Evolutionary conservation across 2,797 vertebrate species (phyloP), one percentile per base, ranked within the genome.

Genomic region (Mastacembelus armatus): DNA sequence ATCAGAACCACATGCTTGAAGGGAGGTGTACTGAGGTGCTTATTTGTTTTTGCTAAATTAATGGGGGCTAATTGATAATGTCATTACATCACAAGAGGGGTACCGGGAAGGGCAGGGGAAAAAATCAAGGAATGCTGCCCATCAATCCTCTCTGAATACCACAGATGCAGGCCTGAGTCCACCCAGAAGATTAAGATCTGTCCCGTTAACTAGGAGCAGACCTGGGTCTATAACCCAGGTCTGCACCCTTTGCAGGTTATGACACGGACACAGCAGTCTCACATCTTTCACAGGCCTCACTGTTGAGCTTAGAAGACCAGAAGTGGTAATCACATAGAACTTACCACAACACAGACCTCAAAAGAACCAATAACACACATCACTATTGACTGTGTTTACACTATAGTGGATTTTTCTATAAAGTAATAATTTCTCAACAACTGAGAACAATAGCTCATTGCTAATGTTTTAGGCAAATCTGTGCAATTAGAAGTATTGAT

Each of bases 11-110:
- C 87, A 92, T 95, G 94, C 88, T 85, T 27, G 63, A 81, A 81
- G 81, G 83, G 88, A 86, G 90, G 84, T 71, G 71, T 59, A 73
- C 87, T 55, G 77, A 82, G 81, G 82, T 81, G 92, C 87, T 93
- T 95, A 92, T 94, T 95, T 94, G 92, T 93, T 94, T 94, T 92
- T 91, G 85, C 83, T 87, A 94, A 94, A 95, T 95, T 93, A 95
- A 94, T 94, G 93, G 90, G 75, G 85, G 86, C 93, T 94, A 94
- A 94, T 94, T 95, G 92, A 92, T 93, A 92, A 93, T 92, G 91
- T 91, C 92, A 92, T 93, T 91, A 94, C 92, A 90, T 92, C 91
- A 92, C 30, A 67, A 78, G 78, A 81, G 89, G 83, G 83, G 83
- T 77, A 83, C 26, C 42, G 44, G 55, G 83, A 85, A 89, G 89